These are phyloP conservation scores for Holocentrus rufus DNA, from an alignment of 2,797 vertebrate species.

Conservation along the genomic window DNA sequence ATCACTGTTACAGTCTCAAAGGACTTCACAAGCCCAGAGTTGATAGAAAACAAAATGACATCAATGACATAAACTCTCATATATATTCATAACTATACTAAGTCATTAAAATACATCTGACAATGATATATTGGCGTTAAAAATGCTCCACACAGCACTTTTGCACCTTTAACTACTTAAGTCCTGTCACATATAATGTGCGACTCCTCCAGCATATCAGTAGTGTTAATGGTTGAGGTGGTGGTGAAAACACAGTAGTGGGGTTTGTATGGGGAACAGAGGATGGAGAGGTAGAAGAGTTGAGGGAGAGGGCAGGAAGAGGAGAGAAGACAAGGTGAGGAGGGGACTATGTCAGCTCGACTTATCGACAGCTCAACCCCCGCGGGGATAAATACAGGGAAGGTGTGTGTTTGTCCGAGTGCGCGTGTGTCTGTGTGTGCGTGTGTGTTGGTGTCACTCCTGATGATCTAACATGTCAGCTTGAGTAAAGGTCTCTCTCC, in stretches of 20 bases:
- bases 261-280: constrained; percentile 20
- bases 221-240: background rate
- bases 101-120: constrained; percentile 24
- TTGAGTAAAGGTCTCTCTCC: constrained; percentile 67
- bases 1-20: too few species aligned
- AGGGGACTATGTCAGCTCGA: constrained; percentile 61
- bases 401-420: constrained; percentile 10
- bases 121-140: constrained; percentile 9
- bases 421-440: background rate
- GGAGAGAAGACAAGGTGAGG: constrained; percentile 58
- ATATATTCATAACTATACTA: too few species aligned
- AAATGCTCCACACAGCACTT: background rate
- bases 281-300: constrained; percentile 19
- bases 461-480: constrained; percentile 71
- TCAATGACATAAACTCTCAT: too few species aligned
- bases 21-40: too few species aligned
- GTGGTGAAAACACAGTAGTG: background rate
- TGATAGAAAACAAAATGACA: too few species aligned
- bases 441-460: constrained; percentile 38
- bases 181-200: too few species aligned
- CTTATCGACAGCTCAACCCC: constrained; percentile 70
- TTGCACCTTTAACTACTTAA: too few species aligned
- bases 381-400: constrained; percentile 61
- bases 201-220: background rate
- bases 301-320: constrained; percentile 49